phyloP scores from a whole-genome alignment of 2,113 vertebrate genomes.

The Columbina picui region DNA sequence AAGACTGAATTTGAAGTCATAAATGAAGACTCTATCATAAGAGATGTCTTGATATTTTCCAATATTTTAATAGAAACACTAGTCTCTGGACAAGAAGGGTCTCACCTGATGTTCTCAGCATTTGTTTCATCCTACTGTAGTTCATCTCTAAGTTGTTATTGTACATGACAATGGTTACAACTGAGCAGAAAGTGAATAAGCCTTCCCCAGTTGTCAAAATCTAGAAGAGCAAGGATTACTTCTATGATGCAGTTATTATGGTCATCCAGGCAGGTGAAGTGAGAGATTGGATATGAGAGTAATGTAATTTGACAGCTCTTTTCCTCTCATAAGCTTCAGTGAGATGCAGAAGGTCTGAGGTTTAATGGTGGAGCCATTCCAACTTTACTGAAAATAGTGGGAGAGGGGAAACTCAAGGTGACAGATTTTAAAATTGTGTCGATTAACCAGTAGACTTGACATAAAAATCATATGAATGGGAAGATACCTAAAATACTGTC shows the following conservation, averaged over 20 bases:
- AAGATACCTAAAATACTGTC: constrained; percentile 19
- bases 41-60: background rate
- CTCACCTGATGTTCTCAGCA: background rate
- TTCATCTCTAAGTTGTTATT: constrained; percentile 24
- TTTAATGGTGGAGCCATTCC: background rate
- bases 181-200: constrained; percentile 41
- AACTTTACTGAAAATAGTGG: constrained; percentile 12
- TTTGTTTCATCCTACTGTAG: background rate
- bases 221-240: constrained; percentile 15
- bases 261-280: constrained; percentile 41
- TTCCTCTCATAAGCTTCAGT: constrained; percentile 13
- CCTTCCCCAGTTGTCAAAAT: background rate
- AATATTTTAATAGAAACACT: background rate
- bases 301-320: constrained; percentile 58
- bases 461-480: constrained; percentile 32
- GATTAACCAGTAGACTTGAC: constrained; percentile 45
- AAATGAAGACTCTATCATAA: background rate
- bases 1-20: background rate
- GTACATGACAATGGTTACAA: constrained; percentile 27
- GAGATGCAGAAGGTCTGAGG: background rate
- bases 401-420: background rate
- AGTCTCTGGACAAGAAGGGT: background rate
- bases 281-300: background rate
- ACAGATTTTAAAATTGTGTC: constrained; percentile 54
- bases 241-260: constrained; percentile 34